Conservation (phyloP, 1,140 invertebrate species). For the Condylostylus longicornis region DNA sequence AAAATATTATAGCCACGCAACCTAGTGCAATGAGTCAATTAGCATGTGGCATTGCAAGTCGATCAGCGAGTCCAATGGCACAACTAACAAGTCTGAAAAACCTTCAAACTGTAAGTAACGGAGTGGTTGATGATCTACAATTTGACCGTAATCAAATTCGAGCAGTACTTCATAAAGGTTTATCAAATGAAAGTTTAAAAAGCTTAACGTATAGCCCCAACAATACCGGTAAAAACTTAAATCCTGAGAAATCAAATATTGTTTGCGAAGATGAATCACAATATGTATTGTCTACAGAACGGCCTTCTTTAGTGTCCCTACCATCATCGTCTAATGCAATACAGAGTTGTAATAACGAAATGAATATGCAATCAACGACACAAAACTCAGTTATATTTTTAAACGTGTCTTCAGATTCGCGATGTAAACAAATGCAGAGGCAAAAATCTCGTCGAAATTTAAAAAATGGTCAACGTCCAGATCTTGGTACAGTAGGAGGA, state of each 20-base stretch:
- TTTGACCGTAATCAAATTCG: slow-evolving; percentile 29
- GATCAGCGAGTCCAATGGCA: slow-evolving; percentile 49
- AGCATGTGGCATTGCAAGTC: slow-evolving; percentile 23
- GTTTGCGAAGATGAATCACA: too few species aligned
- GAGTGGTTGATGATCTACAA: slow-evolving; percentile 26
- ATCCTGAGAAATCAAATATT: too few species aligned
- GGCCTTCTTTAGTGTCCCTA: too few species aligned
- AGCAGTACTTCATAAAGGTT: slow-evolving; percentile 21
- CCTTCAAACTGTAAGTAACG: slow-evolving; percentile 32
- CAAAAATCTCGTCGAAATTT: slow-evolving; percentile 25
- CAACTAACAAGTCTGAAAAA: slow-evolving; percentile 57
- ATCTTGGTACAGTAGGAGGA: slow-evolving; percentile 31
- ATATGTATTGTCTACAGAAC: too few species aligned
- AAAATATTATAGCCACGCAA: slow-evolving; percentile 45
- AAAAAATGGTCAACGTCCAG: slow-evolving; percentile 32
- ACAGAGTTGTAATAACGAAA: too few species aligned
- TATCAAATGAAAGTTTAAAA: slow-evolving; percentile 5
- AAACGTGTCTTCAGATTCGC: slow-evolving; percentile 25
- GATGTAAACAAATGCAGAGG: slow-evolving; percentile 25
- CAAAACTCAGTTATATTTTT: slow-evolving; percentile 39
- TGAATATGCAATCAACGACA: slow-evolving; percentile 36
- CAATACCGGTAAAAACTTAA: too few species aligned
- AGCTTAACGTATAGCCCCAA: too few species aligned
- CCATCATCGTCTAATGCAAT: too few species aligned
- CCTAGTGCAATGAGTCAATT: slow-evolving; percentile 24